A percentile compares a stretch with the other conserved stretches of the same genome.
phyloP scores from a whole-genome alignment of 2,888 invertebrate species.

The Nephrotoma appendiculata region DNA sequence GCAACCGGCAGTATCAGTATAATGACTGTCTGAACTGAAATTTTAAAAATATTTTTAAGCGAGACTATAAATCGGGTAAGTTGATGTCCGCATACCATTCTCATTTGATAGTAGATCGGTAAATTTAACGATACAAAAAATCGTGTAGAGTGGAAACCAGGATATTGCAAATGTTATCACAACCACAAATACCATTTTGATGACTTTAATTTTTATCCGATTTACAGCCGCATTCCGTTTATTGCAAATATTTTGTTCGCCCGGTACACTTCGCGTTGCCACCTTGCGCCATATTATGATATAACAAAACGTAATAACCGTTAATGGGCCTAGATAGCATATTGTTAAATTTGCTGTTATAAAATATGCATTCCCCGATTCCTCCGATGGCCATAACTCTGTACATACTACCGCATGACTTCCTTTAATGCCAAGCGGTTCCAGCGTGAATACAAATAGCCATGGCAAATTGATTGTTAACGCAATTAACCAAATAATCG shows the following conservation, averaged over 20 bases:
- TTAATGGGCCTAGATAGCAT: constrained; percentile 38
- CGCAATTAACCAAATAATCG: constrained; percentile 35
- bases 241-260: constrained; percentile 23
- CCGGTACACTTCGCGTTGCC: constrained; percentile 30
- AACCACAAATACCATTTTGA: constrained; percentile 39
- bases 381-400: constrained; percentile 33
- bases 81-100: background rate
- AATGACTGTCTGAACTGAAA: constrained; percentile 15
- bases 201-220: constrained; percentile 19
- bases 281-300: constrained; percentile 36
- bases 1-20: constrained; percentile 32
- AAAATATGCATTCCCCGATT: constrained; percentile 35
- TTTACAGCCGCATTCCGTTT: constrained; percentile 16
- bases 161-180: constrained; percentile 38
- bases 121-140: constrained; percentile 29
- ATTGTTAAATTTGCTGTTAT: constrained; percentile 36
- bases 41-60: background rate
- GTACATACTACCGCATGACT: constrained; percentile 28
- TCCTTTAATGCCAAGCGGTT: constrained; percentile 24
- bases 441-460: constrained; percentile 34
- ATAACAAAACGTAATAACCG: constrained; percentile 38
- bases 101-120: constrained; percentile 14
- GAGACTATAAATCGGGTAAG: background rate
- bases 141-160: constrained; percentile 39
- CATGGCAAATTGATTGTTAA: constrained; percentile 34